Evolutionary conservation across 2,113 vertebrate species (phyloP).

Genomic region (Pipra filicauda): DNA sequence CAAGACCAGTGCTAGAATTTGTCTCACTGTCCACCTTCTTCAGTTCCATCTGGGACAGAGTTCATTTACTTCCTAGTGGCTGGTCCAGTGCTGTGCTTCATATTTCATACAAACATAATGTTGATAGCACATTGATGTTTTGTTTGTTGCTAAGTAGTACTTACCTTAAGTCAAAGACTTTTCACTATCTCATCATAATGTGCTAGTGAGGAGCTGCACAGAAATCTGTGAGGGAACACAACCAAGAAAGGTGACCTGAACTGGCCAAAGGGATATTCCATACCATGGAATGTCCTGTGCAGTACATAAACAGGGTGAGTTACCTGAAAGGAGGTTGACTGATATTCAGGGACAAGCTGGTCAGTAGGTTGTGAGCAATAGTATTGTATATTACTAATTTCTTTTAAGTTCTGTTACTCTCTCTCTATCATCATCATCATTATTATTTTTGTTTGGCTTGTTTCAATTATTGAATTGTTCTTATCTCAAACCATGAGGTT

Average conservation of each 20-base stretch:
- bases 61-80: not conserved
- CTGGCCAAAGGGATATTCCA: not conserved
- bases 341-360: rapidly evolving
- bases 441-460: not conserved
- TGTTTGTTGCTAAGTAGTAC: not conserved
- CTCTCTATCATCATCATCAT: not conserved
- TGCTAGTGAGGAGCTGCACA: not conserved
- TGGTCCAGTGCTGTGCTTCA: not conserved
- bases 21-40: not conserved
- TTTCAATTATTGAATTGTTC: not conserved
- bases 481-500: not conserved
- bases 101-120: not conserved
- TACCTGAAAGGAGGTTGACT: not conserved
- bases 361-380: not conserved
- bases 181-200: not conserved
- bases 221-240: not conserved
- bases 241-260: not conserved
- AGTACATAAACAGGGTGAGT: rapidly evolving
- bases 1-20: not conserved
- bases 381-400: not conserved
- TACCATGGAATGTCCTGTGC: not conserved
- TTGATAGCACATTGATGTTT: not conserved
- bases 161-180: not conserved
- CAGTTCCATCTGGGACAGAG: not conserved
- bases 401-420: not conserved